Base-by-base conservation (phyloP, 2,113 vertebrate species). In the Oncorhynchus masou region DNA sequence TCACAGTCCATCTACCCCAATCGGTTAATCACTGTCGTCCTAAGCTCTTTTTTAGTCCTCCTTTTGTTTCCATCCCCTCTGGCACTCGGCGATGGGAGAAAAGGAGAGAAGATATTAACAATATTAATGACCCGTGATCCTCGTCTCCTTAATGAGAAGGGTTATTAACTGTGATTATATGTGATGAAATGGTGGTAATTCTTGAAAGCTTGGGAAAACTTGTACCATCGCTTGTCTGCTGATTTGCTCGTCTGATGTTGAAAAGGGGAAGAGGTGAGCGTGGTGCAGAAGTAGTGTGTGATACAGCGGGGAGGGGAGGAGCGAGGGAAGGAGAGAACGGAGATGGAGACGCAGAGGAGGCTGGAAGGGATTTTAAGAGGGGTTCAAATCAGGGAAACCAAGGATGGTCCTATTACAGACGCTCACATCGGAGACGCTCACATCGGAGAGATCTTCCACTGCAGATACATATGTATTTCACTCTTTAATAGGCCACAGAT, bases 111-210 rank as follows among this genome's bases (percentile, higher is more conserved):
- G 67, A 89, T 93, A 94, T 93, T 92, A 93, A 88, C 88, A 85
- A 91, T 86, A 88, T 91, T 93, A 94, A 93, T 86, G 88, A 91
- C 88, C 88, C 83, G 15, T 88, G 88, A 81, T 86, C 85, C 83
- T 89, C 82, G 64, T 87, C 90, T 93, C 85, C 86, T 85, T 93
- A 92, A 92, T 65, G 79, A 92, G 89, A 84, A 83, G 82, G 80
- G 88, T 91, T 88, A 92, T 89, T 84, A 90, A 92, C 88, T 68
- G 83, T 90, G 91, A 93, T 92, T 92, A 92, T 89, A 88, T 81
- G 45, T 87, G 90, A 89, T 89, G 85, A 88, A 90, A 87, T 74
- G 80, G 71, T 75, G 87, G 88, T 90, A 80, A 90, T 91, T 91
- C 89, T 82, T 73, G 82, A 87, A 86, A 88, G 87, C 90, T 88